Percentiles rank a stretch among this genome's conserved stretches.
Evolutionary conservation across 1,140 invertebrate genomes (phyloP).

Genomic region (Drosophila chauvacae): DNA sequence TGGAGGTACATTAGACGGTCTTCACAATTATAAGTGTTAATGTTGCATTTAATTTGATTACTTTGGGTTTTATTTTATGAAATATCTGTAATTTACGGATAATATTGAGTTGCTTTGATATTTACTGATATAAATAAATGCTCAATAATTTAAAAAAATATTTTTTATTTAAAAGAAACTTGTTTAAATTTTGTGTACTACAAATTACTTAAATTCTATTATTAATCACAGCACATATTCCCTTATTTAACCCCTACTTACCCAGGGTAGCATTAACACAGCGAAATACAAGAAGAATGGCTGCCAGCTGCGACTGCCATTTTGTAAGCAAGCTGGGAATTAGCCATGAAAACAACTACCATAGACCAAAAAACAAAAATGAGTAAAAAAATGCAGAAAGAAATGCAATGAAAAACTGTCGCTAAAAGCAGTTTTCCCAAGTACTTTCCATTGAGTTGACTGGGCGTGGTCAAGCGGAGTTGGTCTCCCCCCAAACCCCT

Average conservation of each 20-base stretch:
- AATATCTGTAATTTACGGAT: not conserved
- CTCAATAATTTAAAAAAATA: too few species aligned
- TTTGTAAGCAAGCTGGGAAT: slow-evolving; percentile 73
- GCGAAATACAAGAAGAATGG: slow-evolving; percentile 50
- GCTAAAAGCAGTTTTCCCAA: slow-evolving; percentile 59
- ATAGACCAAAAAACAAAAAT: slow-evolving; percentile 14
- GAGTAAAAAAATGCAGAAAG: not conserved
- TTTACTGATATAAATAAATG: not conserved
- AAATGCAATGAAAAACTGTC: slow-evolving; percentile 58
- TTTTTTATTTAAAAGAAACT: not conserved
- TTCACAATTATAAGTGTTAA: too few species aligned
- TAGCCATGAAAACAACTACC: slow-evolving; percentile 45
- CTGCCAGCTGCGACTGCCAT: slow-evolving; percentile 67
- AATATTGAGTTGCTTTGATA: too few species aligned
- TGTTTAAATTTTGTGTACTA: not conserved
- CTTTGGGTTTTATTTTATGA: not conserved
- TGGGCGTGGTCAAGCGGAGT: slow-evolving; percentile 65
- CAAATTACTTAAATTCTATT: not conserved
- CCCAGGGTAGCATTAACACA: slow-evolving; percentile 32
- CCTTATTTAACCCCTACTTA: slow-evolving; percentile 9
- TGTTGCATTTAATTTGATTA: too few species aligned
- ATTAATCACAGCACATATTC: not conserved
- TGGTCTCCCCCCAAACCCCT: slow-evolving; percentile 1
- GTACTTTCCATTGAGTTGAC: slow-evolving; percentile 41
- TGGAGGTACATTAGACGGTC: too few species aligned